phyloP scores from a whole-genome alignment of 2,113 vertebrate species.

The Ammodytes dubius region DNA sequence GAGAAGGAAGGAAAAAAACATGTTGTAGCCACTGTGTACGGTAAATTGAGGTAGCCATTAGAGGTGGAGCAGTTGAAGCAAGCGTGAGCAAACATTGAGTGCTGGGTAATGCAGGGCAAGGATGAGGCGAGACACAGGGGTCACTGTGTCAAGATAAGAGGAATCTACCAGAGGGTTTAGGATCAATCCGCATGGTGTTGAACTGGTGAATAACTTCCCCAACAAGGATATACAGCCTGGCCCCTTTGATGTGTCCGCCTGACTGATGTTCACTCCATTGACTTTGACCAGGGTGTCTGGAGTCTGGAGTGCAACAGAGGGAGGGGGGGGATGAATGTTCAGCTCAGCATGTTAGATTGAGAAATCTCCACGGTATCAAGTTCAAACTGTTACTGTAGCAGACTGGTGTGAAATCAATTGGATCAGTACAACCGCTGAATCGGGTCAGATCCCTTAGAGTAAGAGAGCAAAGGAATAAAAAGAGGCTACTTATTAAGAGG shows the following conservation, averaged over 20 bases:
- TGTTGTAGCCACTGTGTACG: conserved; percentile 18
- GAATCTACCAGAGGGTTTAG: conserved; percentile 34
- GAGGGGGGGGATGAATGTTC: conserved; percentile 13
- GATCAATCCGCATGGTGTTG: conserved; percentile 54
- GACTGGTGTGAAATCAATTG: conserved; percentile 51
- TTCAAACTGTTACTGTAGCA: background rate
- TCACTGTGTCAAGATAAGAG: conserved; percentile 32
- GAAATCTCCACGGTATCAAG: conserved; percentile 20
- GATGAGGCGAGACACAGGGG: conserved; percentile 14
- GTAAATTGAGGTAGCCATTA: conserved; percentile 8
- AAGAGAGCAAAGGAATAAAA: conserved; percentile 20
- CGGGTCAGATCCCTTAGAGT: conserved; percentile 6
- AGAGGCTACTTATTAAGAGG: background rate
- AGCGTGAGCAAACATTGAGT: conserved; percentile 8
- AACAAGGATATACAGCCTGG: conserved; percentile 28
- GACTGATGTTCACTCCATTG: conserved; percentile 44
- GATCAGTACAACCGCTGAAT: conserved; percentile 51
- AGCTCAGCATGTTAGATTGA: conserved; percentile 5
- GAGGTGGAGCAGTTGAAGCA: conserved; percentile 13
- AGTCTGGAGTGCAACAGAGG: conserved; percentile 13
- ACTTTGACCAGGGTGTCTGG: conserved; percentile 52
- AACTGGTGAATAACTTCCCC: conserved; percentile 57
- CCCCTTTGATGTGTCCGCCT: conserved; percentile 58
- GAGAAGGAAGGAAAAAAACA: conserved; percentile 28
- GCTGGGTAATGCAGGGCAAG: conserved; percentile 14